Evolutionary conservation across 2,888 invertebrate genomes (phyloP), one percentile per base, ranked within the genome.

Genomic region (Brachynemurus nebulosus): DNA sequence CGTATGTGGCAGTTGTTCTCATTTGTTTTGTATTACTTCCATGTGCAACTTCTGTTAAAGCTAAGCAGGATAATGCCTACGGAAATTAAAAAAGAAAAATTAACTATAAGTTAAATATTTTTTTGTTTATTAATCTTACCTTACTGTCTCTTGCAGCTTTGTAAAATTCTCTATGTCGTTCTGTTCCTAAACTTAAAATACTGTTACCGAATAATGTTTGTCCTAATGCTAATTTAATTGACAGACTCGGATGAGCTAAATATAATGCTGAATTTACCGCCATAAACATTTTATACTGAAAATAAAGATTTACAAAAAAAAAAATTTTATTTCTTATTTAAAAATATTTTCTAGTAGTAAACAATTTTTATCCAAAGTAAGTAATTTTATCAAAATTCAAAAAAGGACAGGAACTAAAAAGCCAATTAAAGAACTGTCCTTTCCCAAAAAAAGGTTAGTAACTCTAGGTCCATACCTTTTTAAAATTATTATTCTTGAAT

Each of bases 21-120:
- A 95, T 85, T 42, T 80, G 80, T 53, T 88, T 86, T 4, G 90
- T 89, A 65, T 96, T 93, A 25, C 91, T 91, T 0, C 96, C 97
- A 65, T 97, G 96, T 18, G 88, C 78, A 19, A 96, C 72, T 70
- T 97, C 97, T 1, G 96, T 97, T 49, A 96, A 66, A 1, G 89
- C 86, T 62, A 93, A 79, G 56, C 88, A 86, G 3, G 90, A 85
- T 49, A 81, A 66, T 44, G 81, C 72, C 80, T 80, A 57, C 25
- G 51, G 54, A 48, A 46, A 43, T 14, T 12, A 23, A 40, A 40
- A 25, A 2, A n/a, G 37, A 18, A 35, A 17, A 14, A 40, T 42
- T 21, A 23, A 23, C 41, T 5, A 38, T 8, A 18, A 12, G 42
- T 47, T 36, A 11, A 16, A 21, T 45, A 48, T 11, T 21, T 17